Base-by-base conservation (phyloP, 92 coral and sea anemone genomes). In the Bergia sp. region DNA sequence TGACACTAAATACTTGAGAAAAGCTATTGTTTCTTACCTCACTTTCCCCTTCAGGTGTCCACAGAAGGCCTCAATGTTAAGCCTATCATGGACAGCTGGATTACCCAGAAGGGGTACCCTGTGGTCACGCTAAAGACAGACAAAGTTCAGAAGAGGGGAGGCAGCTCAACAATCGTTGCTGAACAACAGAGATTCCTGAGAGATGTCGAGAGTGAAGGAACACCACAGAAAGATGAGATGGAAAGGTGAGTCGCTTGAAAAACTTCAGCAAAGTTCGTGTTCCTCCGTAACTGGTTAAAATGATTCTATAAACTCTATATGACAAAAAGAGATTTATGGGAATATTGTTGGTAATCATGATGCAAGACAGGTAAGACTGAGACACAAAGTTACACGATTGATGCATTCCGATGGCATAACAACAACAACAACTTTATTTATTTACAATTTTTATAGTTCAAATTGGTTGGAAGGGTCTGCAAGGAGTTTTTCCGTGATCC, bases 81-180 rank as follows among this genome's bases (percentile, higher is more conserved):
- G 85, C 95, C 97, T 44, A 93, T 97, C 76, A 97, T 97, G 99
- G 96, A 97, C 83, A 97, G 98, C 15, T 97, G 99, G 99, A 92
- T 97, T 55, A 90, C 90, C 49, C 99, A 97, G 86, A 96, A 97
- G 85, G 99, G 99, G 29, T 97, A 94, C 77, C 99, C 99, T 45
- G 99, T 97, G 75, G 92, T 97, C 15, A 89, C 91, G 4, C 89
- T 97, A 40, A 85, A 85, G 66, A 88, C 93, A 20, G 88, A 77
- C 55, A 89, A 36, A 38, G 50, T 29, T 23, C 88, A 84, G 64
- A 81, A 87, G 82, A 90, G 96, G 50, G 91, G 85, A 37, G 91
- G 94, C 20, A 82, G 85, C 3, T 47, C 71, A 18, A 72, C 86
- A 18, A 37, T 93, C 55, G 45, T 93, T 0, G 99, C 93, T 16